phyloP scores from a whole-genome alignment of 2,113 vertebrate genomes.

The Octodon degus region DNA sequence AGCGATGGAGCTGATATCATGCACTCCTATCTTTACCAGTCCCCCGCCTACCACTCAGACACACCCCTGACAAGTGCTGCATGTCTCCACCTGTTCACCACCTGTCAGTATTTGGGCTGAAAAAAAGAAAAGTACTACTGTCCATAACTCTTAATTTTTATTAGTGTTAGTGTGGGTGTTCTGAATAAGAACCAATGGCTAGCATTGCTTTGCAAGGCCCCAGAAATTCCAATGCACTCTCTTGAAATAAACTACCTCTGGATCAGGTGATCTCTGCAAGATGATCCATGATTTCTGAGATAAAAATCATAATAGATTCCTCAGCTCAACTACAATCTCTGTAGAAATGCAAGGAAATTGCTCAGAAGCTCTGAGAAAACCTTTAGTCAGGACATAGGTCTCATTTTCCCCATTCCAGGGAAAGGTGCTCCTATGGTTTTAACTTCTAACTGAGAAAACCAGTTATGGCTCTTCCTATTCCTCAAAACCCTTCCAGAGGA shows the following conservation, averaged over 20 bases:
- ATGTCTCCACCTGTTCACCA: conserved; percentile 82
- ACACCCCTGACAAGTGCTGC: conserved; percentile 78
- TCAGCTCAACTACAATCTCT: neutral
- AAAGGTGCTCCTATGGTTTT: neutral
- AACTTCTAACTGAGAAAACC: neutral
- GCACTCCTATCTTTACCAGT: conserved; percentile 68
- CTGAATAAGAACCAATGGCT: conserved; percentile 65
- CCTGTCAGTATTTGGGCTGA: conserved; percentile 81
- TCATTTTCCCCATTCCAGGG: neutral
- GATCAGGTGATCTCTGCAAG: neutral
- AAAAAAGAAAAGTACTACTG: conserved; percentile 53
- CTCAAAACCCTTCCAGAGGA: neutral
- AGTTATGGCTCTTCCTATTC: fast-evolving
- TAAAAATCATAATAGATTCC: neutral
- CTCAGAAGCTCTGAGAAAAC: neutral
- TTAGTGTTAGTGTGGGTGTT: conserved; percentile 63
- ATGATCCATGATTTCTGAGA: neutral
- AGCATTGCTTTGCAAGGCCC: neutral
- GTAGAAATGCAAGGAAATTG: neutral
- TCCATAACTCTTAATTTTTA: conserved; percentile 76
- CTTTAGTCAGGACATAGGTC: neutral
- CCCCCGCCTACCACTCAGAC: conserved; percentile 80
- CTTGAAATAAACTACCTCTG: neutral
- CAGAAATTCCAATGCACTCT: neutral
- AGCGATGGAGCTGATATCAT: neutral